Conservation (phyloP, 2,888 invertebrate species). For the Torymus texanus region DNA sequence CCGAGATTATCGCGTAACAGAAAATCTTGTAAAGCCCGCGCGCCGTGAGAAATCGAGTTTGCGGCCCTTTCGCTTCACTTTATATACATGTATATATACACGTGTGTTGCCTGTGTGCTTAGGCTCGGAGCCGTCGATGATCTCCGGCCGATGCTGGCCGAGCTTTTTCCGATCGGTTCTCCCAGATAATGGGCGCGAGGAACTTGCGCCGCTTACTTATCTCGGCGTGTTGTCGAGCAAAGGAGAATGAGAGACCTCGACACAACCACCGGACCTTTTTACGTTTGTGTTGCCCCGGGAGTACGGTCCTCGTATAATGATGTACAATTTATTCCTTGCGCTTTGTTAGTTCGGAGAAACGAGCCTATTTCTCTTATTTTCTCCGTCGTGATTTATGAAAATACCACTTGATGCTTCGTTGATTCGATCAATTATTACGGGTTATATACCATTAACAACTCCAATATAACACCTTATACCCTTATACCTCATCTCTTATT, state of each 20-base stretch:
- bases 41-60: conserved; percentile 56
- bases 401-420: no score
- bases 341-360: no score
- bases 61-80: conserved; percentile 8
- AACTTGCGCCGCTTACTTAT: conserved; percentile 3
- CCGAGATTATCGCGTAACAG: conserved; percentile 64
- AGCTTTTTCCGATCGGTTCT: conserved; percentile 10
- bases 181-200: background rate
- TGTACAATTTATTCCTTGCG: background rate
- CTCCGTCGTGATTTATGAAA: no score
- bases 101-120: no score
- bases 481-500: no score
- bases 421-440: no score
- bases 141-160: conserved; percentile 1
- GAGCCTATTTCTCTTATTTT: no score
- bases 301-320: background rate
- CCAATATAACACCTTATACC: no score
- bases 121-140: conserved; percentile 1
- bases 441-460: no score
- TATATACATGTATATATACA: background rate
- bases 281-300: background rate
- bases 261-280: background rate
- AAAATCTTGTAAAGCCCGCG: conserved; percentile 57
- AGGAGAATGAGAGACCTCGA: no score
- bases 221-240: conserved; percentile 15